Evolutionary conservation across 92 coral and sea anemone genomes (phyloP), one percentile per base, ranked within the genome.

Genomic region (Nematostella vectensis): DNA sequence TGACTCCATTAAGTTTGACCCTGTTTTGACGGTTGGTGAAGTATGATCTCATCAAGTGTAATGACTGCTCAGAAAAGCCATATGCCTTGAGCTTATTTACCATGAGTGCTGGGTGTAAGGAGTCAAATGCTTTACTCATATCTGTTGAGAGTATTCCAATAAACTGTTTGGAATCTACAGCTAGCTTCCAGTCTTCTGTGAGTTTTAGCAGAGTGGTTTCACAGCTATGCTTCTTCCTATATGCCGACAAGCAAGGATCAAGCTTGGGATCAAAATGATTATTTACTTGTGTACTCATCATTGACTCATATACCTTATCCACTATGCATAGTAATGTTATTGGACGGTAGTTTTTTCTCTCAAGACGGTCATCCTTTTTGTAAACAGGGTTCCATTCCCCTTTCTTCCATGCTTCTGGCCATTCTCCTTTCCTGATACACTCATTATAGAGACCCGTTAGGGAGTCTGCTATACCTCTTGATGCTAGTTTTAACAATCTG

Each of bases 371-470:
- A 27, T 57, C 72, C 64, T 65, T 73, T 63, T 73, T 73, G 61
- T 64, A 53, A 45, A 65, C 62, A 18, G 80, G 80, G 31, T 29
- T 57, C 86, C 81, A 79, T 48, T 79, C 80, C 52, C 86, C 81
- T 58, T 52, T 71, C 43, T 78, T 72, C 85, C 85, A 78, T 31
- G 52, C 72, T 20, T 48, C 65, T 20, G 65, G 63, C 33, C 66
- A 67, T 48, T 49, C 52, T 18, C 54, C 65, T 29, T 26, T 63
- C 42, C 42, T 25, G 29, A 65, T 65, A 10, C 51, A 8, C 62
- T 52, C 47, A 51, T 57, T 72, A 30, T 29, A 72, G 12, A 64
- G 29, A 29, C 48, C 59, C 17, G 78, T 64, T 50, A 64, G 57
- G 42, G 79, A 71, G 29, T 48, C 58, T 21, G 82, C 69, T 51